Conservation (phyloP, 2,113 vertebrate genomes). For the Sprattus sprattus region DNA sequence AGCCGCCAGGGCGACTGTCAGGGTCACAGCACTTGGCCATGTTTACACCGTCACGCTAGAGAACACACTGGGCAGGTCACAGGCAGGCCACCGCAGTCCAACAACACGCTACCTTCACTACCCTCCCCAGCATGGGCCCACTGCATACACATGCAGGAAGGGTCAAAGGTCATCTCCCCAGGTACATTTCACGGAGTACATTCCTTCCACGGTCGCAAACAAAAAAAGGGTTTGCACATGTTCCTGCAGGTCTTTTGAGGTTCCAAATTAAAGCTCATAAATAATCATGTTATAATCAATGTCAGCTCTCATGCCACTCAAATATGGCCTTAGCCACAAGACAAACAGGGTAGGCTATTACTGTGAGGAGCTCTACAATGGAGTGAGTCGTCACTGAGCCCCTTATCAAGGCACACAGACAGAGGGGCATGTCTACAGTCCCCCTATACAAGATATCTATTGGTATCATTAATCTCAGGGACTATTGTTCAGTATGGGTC, state of each 20-base stretch:
- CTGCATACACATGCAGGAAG: not conserved
- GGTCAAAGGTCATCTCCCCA: not conserved
- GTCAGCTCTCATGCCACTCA: not conserved
- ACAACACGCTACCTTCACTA: not conserved
- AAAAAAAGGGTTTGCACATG: not conserved
- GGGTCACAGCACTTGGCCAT: not conserved
- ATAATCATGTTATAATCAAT: not conserved
- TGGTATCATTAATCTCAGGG: not conserved
- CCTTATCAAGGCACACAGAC: conserved; percentile 2
- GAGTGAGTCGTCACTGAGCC: not conserved
- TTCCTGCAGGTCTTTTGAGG: not conserved
- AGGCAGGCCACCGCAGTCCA: not conserved
- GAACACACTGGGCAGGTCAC: not conserved
- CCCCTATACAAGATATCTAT: not conserved
- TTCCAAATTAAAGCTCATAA: not conserved
- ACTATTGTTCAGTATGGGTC: not conserved
- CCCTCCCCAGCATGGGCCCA: not conserved
- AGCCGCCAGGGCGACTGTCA: not conserved
- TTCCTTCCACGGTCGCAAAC: not conserved
- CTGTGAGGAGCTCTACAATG: not conserved
- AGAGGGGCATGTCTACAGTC: not conserved
- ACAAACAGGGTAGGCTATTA: not conserved
- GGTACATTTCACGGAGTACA: not conserved
- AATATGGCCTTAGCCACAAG: not conserved
- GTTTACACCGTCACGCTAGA: not conserved